Percentiles rank a stretch among this genome's conserved stretches.
phyloP scores from a whole-genome alignment of 2,888 invertebrate genomes.

The Tolmerus cingulatus region DNA sequence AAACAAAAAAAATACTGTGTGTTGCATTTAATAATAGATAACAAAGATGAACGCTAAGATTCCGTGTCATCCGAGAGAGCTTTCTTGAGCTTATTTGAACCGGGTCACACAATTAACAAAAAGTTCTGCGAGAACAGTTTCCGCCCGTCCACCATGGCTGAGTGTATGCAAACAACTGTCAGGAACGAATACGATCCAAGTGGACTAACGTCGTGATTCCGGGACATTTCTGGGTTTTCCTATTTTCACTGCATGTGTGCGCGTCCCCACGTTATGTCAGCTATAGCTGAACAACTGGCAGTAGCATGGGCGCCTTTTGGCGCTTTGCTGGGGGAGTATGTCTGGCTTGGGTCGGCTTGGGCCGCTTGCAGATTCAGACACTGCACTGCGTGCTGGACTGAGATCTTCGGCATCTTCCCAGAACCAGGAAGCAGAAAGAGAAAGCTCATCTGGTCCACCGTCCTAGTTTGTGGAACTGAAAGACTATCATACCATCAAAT shows the following conservation, averaged over 20 bases:
- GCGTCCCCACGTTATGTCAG: background rate
- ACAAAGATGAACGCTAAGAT: background rate
- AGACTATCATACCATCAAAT: background rate
- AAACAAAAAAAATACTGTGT: background rate
- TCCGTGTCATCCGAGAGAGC: constrained; percentile 17
- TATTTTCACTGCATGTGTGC: background rate
- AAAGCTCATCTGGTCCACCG: constrained; percentile 10
- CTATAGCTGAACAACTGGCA: constrained; percentile 16
- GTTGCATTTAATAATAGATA: constrained; percentile 8
- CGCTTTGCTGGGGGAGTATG: background rate
- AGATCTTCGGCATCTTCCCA: background rate
- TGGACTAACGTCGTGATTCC: constrained; percentile 9
- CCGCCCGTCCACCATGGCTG: constrained; percentile 35
- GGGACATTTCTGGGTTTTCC: constrained; percentile 40
- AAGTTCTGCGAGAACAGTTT: constrained; percentile 11
- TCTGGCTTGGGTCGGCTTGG: background rate
- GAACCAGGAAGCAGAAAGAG: constrained; percentile 15
- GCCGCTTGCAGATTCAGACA: background rate
- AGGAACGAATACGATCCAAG: constrained; percentile 1
- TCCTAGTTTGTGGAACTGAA: constrained; percentile 11
- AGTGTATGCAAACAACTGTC: constrained; percentile 43
- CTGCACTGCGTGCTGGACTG: background rate
- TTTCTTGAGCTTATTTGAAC: constrained; percentile 29
- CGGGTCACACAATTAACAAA: constrained; percentile 31
- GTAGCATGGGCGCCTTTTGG: background rate